Evolutionary conservation across 2,113 vertebrate species (phyloP), one percentile per base, ranked within the genome.

Genomic region (Dromas ardeola): DNA sequence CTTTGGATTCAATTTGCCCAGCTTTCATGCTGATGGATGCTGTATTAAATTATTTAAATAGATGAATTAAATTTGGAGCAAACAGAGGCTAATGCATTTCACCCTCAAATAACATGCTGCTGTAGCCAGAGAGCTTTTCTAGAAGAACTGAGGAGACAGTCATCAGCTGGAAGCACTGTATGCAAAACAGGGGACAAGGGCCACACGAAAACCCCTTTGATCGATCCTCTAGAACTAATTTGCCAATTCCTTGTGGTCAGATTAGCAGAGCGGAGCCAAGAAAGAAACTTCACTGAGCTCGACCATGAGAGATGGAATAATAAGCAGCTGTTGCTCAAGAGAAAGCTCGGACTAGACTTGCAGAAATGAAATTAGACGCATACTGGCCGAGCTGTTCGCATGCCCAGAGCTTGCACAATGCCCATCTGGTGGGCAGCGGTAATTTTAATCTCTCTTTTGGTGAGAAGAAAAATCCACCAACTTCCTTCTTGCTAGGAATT

Each of bases 11-110:
- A 95, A 93, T 97, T 97, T 94, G 62, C 78, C 66, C 43, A 88
- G 91, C 93, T 95, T 95, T 97, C 93, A 94, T 93, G 66, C 78
- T 95, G 95, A 94, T 95, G 95, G 86, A 95, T 95, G 95, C 50
- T 91, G 53, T 82, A 96, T 96, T 95, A 91, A 96, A 97, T 96
- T 96, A 96, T 96, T 95, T 93, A 97, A 97, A 95, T 87, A 93
- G 78, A 93, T 93, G 93, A 96, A 97, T 96, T 94, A 95, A 94
- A 94, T 95, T 96, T 95, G 89, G 71, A 95, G 86, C 89, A 96
- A 93, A 97, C 81, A 96, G 92, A 94, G 77, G 91, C 89, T 96
- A 95, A 86, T 95, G 79, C 79, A 83, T 95, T 95, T 95, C 91
- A 90, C 94, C 91, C 96, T 95, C 85, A 93, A 88, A 93, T 90